Evolutionary conservation across 2,888 invertebrate species (phyloP).

Genomic region (Byasa hedistus): DNA sequence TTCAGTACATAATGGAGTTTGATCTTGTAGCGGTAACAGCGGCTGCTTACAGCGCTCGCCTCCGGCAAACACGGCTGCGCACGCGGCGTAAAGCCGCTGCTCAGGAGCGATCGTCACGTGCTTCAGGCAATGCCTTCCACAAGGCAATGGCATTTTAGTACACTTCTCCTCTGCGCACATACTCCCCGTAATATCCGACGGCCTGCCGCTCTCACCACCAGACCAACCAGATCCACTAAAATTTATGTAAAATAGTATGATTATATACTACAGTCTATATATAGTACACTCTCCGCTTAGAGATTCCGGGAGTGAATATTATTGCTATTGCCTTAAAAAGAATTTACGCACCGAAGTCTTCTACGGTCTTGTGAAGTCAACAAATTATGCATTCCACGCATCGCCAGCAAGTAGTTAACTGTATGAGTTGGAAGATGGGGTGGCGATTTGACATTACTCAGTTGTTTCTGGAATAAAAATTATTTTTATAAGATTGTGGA

Average conservation of each 20-base stretch:
- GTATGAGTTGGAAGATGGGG: constrained; percentile 60
- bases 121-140: constrained; percentile 88
- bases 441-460: constrained; percentile 46
- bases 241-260: not conserved
- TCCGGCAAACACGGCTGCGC: constrained; percentile 74
- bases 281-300: too few species aligned
- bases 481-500: not conserved
- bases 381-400: constrained; percentile 62
- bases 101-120: constrained; percentile 93
- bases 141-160: constrained; percentile 81
- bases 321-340: not conserved
- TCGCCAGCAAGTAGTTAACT: constrained; percentile 64
- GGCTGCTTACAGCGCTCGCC: constrained; percentile 72
- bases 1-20: constrained; percentile 91
- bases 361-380: constrained; percentile 63
- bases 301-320: too few species aligned
- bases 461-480: constrained; percentile 57
- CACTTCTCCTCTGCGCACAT: constrained; percentile 58
- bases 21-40: constrained; percentile 66
- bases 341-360: constrained; percentile 57
- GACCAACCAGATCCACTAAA: constrained; percentile 53
- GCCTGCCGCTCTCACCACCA: constrained; percentile 54
- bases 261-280: too few species aligned
- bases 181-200: constrained; percentile 32
- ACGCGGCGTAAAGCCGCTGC: constrained; percentile 83